Evolutionary conservation across 1,140 invertebrate species (phyloP), one percentile per base, ranked within the genome.

Genomic region (Pseudomyrmex sp.): DNA sequence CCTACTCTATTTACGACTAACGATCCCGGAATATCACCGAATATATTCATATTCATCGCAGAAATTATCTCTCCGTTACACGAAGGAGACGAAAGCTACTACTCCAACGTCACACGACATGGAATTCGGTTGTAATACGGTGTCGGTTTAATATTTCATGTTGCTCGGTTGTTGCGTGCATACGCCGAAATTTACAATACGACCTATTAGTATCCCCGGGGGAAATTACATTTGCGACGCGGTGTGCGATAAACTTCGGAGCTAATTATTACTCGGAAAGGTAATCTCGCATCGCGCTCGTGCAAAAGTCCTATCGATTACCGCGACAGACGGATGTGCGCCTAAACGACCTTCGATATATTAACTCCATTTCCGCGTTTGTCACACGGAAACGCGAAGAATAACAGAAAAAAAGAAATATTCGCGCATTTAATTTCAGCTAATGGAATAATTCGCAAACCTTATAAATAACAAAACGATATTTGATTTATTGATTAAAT

Each of bases 231-330:
- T 66, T 80, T 54, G 59, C 46, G 44, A 35, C 15, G 44, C 35
- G 35, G 35, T 7, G 76, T 59, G 23, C 76, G 66, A 80, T 80
- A 80, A 80, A 80, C 76, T 80, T 80, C 44, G 54, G 48, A 66
- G 76, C 65, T 80, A 80, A 80, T 80, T 80, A 80, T 80, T 70
- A 72, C 35, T 54, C 76, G 76, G 76, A 59, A 77, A 58, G 54
- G 76, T 66, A 80, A 80, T 80, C 66, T 80, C 35, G 35, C 5
- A 80, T 70, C 66, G 0, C 46, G 66, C 12, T 58, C 44, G 65
- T 48, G 54, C 56, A 59, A 72, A 80, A 80, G 66, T 80, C 76
- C 10, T 35, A 72, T 72, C 65, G 76, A 80, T 59, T 72, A 58
- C 66, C 7, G 23, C 13, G 35, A 13, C 12, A 44, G 5, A 10